phyloP scores from a whole-genome alignment of 2,888 invertebrate genomes.

The Hirtodrosophila trivittata region DNA sequence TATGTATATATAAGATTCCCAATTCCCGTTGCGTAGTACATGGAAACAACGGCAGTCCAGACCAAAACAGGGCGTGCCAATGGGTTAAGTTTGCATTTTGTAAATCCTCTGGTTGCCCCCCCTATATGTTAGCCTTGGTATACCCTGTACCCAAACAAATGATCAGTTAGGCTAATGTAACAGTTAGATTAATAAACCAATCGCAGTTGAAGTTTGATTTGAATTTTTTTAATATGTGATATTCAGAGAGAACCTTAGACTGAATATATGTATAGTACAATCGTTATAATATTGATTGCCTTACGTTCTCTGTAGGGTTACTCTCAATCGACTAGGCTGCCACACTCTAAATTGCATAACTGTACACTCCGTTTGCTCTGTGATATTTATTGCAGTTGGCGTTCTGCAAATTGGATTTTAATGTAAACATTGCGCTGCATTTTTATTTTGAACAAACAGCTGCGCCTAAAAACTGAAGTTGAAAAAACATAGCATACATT shows the following conservation, averaged over 20 bases:
- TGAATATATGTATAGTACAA: too few relatives aligned
- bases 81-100: slow-evolving; percentile 18
- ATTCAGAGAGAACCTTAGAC: too few relatives aligned
- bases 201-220: too few relatives aligned
- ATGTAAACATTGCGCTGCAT: slow-evolving; percentile 45
- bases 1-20: not conserved
- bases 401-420: slow-evolving; percentile 56
- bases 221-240: too few relatives aligned
- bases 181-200: too few relatives aligned
- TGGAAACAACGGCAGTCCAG: slow-evolving; percentile 8
- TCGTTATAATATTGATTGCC: too few relatives aligned
- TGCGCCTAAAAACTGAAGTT: not conserved
- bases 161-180: too few relatives aligned
- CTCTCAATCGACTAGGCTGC: too few relatives aligned
- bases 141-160: not conserved
- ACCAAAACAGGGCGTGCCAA: slow-evolving; percentile 17
- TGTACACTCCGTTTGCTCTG: slow-evolving; percentile 24
- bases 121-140: too few relatives aligned
- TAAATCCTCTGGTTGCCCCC: too few relatives aligned
- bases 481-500: slow-evolving; percentile 14
- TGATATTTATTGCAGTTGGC: slow-evolving; percentile 41
- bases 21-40: slow-evolving; percentile 1
- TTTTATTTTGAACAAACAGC: too few relatives aligned
- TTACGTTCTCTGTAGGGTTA: too few relatives aligned
- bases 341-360: not conserved